Base-by-base conservation (phyloP, 2,888 invertebrate genomes). In the Lithophane ornitopus region DNA sequence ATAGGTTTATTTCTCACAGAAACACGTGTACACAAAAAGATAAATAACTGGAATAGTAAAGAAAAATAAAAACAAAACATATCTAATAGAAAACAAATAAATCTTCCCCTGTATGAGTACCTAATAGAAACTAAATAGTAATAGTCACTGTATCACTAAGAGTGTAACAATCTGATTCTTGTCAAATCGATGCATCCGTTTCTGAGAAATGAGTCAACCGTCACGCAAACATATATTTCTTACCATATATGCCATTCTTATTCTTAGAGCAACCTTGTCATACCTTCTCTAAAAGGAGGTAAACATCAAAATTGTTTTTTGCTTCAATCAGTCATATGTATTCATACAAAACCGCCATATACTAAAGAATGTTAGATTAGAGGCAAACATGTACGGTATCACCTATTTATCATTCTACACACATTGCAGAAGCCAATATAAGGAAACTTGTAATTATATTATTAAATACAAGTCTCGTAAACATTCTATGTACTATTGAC, bases 371-470 rank as follows among this genome's bases (percentile, higher is more conserved):
- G 74, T 66, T 4, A 49, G 76, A 78, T 65, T 28, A 78, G 26
- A 78, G 14, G 12, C 49, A 79, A 62, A 79, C 56, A 77, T 16
- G 19, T 28, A 12, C 39, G 28, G 14, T 80, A 54, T 73, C 74
- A 54, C n/a, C 58, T 34, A 0, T 39, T 80, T 74, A 80, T 80
- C 80, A 74, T 78, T 66, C 44, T 19, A 28, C 54, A 74, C 19
- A 78, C 11, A 80, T 80, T 74, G 80, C 65, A 74, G 54, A 28
- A 54, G 52, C 14, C 44, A 65, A 73, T 59, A 61, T 65, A 80
- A 73, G 58, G 58, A 52, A 52, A 72, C 65, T 11, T 52, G 34
- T 46, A 44, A 59, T 65, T 44, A 52, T 34, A 59, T 34, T n/a
- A n/a, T n/a, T n/a, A 34, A 3, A 3, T 52, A 73, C 22, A 46